phyloP scores from a whole-genome alignment of 2,113 vertebrate genomes.

The Sylvilagus bachmani region DNA sequence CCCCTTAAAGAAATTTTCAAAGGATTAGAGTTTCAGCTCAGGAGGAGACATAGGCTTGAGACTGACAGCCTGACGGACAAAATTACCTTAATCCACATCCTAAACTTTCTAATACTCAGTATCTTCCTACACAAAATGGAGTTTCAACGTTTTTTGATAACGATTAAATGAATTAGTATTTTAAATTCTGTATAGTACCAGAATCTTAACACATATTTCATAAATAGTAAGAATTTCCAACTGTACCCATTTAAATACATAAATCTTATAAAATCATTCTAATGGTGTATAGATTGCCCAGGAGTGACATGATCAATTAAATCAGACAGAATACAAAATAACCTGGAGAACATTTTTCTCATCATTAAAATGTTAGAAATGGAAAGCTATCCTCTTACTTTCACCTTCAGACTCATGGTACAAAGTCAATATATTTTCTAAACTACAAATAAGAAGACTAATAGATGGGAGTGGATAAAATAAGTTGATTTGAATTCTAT shows the following conservation, averaged over 20 bases:
- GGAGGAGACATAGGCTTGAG: background rate
- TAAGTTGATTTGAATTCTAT: conserved; percentile 43
- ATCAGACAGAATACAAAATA: background rate
- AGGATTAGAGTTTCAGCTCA: background rate
- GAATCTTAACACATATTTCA: background rate
- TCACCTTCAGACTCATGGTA: background rate
- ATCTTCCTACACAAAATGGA: background rate
- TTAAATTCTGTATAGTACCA: background rate
- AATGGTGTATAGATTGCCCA: background rate
- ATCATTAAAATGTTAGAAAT: background rate
- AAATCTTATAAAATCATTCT: conserved; percentile 29
- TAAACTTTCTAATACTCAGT: conserved; percentile 12
- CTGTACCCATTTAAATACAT: conserved; percentile 6
- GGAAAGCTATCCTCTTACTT: background rate
- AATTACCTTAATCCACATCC: background rate
- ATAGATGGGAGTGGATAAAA: background rate
- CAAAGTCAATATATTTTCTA: conserved; percentile 42
- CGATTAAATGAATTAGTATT: background rate
- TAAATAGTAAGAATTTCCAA: background rate
- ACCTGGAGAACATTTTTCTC: background rate
- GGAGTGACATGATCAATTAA: conserved; percentile 16
- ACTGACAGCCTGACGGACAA: background rate
- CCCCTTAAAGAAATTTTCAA: background rate
- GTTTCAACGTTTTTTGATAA: background rate
- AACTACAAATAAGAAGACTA: conserved; percentile 19